Percentiles rank a stretch among this genome's conserved stretches.
phyloP scores from a whole-genome alignment of 1,140 invertebrate species.

The Phymastichus coffea region DNA sequence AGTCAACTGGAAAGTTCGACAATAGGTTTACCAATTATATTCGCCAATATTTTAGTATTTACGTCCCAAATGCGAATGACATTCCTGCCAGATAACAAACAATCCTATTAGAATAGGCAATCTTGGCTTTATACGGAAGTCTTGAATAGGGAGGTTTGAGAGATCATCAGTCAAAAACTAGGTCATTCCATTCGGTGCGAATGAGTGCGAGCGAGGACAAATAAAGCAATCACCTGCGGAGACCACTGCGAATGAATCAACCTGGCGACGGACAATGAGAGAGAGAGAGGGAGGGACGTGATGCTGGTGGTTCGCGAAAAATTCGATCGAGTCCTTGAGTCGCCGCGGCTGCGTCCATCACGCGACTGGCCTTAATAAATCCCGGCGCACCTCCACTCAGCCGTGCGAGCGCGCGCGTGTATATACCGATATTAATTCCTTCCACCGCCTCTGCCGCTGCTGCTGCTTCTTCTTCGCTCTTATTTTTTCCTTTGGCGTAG shows the following conservation, averaged over 20 bases:
- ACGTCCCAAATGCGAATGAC: too few relatives aligned
- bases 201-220: too few relatives aligned
- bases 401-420: not conserved
- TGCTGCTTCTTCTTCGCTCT: not conserved
- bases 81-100: too few relatives aligned
- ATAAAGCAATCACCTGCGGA: too few relatives aligned
- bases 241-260: too few relatives aligned
- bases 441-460: not conserved
- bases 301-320: not conserved
- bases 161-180: too few relatives aligned
- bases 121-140: too few relatives aligned
- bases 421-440: conserved; percentile 13
- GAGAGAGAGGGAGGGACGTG: not conserved
- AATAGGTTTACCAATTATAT: conserved; percentile 38
- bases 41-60: too few relatives aligned
- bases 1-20: too few relatives aligned
- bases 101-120: conserved; percentile 21
- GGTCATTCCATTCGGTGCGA: too few relatives aligned
- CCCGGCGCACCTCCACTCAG: not conserved
- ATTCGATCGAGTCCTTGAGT: not conserved
- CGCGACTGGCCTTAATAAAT: conserved; percentile 16
- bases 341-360: not conserved
- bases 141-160: too few relatives aligned
- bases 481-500: not conserved
- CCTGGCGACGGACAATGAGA: not conserved